phyloP scores from a whole-genome alignment of 1,140 invertebrate genomes.

The Halictus rubicundus region DNA sequence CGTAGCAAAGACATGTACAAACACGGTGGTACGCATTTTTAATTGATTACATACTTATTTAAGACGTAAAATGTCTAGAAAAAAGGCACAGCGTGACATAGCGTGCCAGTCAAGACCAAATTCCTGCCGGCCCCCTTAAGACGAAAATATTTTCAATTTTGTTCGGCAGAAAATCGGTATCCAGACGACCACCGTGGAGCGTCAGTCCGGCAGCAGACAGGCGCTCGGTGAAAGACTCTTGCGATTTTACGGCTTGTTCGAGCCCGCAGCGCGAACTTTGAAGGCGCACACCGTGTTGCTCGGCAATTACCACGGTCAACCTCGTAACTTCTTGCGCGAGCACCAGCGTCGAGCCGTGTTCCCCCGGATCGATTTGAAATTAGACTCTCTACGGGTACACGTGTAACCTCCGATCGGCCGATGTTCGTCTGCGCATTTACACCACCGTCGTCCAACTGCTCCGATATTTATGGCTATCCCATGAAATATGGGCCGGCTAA shows the following conservation, averaged over 20 bases:
- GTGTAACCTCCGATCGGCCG: background rate
- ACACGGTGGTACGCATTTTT: no score
- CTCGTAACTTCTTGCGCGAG: slow-evolving; percentile 32
- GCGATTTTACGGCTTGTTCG: slow-evolving; percentile 39
- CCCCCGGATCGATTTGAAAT: slow-evolving; percentile 4
- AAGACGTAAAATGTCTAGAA: no score
- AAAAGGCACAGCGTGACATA: no score
- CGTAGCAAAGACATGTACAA: no score
- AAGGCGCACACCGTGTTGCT: slow-evolving; percentile 7
- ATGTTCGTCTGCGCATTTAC: background rate
- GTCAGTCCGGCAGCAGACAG: slow-evolving; percentile 24
- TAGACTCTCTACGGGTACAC: slow-evolving; percentile 13
- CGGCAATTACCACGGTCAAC: slow-evolving; percentile 19
- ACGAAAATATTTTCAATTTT: no score
- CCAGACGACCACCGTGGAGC: slow-evolving; percentile 34
- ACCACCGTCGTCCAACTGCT: no score
- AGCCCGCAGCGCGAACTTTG: slow-evolving; percentile 34
- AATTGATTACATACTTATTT: no score
- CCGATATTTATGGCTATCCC: no score
- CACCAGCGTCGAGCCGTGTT: background rate
- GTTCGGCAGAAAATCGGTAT: no score
- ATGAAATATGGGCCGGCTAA: no score
- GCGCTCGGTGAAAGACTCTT: slow-evolving; percentile 50
- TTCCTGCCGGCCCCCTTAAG: no score
- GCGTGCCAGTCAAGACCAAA: no score